These are phyloP conservation scores for Diloba caeruleocephala DNA, from an alignment of 2,888 invertebrate species.

Conservation along the genomic window DNA sequence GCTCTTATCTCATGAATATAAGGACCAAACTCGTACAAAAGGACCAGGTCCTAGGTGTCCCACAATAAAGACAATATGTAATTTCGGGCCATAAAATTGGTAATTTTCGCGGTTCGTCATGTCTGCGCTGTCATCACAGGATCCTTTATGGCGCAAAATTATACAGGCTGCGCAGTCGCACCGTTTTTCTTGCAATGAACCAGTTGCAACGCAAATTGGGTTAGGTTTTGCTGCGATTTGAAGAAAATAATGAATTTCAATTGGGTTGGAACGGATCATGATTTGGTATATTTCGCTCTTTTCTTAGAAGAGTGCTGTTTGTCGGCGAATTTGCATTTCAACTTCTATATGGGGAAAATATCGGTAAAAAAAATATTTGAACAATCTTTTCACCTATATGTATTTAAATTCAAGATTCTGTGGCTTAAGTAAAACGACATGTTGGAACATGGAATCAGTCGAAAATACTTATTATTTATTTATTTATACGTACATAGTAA, in stretches of 20 bases:
- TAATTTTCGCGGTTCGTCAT: conserved; percentile 62
- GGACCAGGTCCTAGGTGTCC: conserved; percentile 3
- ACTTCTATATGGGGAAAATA: too few species aligned
- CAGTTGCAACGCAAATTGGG: conserved; percentile 51
- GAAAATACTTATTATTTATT: too few species aligned
- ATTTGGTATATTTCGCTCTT: conserved; percentile 26
- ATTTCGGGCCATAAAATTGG: conserved; percentile 72
- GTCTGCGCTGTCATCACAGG: conserved; percentile 75
- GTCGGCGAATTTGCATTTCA: conserved; percentile 10
- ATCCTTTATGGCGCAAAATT: conserved; percentile 74
- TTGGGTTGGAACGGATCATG: conserved; percentile 23
- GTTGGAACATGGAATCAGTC: too few species aligned
- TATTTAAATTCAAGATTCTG: too few species aligned
- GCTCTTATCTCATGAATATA: conserved; percentile 25
- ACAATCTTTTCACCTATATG: too few species aligned
- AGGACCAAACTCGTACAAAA: conserved; percentile 30
- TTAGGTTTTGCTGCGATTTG: conserved; percentile 36
- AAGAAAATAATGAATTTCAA: conserved; percentile 51
- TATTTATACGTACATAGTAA: too few species aligned
- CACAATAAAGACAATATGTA: conserved; percentile 53
- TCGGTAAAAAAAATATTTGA: too few species aligned
- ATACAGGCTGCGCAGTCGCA: conserved; percentile 59
- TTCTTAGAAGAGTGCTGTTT: conserved; percentile 25
- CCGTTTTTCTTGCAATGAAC: conserved; percentile 63
- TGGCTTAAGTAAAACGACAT: too few species aligned